A percentile compares a stretch with the other conserved stretches of the same genome.
These are phyloP conservation scores for Sisyra terminalis DNA, from an alignment of 2,888 invertebrate species.

Conservation along the genomic window DNA sequence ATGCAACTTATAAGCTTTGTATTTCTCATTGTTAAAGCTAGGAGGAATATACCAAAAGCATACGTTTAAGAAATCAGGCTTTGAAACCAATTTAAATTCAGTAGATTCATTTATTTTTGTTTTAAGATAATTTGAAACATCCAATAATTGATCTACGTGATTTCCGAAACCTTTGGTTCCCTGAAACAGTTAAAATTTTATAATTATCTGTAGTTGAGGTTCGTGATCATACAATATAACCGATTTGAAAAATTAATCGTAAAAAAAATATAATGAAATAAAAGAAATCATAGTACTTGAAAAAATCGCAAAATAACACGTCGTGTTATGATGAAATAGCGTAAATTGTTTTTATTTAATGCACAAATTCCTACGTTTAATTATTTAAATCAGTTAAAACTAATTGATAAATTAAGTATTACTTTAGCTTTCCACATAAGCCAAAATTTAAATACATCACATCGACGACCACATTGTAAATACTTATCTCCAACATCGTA, in stretches of 20 bases:
- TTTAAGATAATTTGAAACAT: conserved; percentile 28
- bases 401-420: no score
- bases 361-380: conserved; percentile 6
- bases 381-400: no score
- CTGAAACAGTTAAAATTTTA: no score
- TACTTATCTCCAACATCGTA: conserved; percentile 40
- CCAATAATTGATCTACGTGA: conserved; percentile 33
- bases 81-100: conserved; percentile 28
- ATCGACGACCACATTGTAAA: conserved; percentile 51
- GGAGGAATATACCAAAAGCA: conserved; percentile 53
- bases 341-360: no score
- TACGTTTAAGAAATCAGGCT: conserved; percentile 47
- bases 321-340: no score
- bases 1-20: conserved; percentile 1
- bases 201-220: no score
- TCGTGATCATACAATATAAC: no score
- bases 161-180: conserved; percentile 32
- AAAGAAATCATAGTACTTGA: no score
- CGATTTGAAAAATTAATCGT: no score
- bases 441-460: conserved; percentile 56
- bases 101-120: conserved; percentile 23
- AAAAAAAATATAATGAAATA: no score
- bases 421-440: conserved; percentile 53
- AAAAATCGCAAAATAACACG: no score
- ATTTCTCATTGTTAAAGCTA: not conserved